Evolutionary conservation across 2,797 vertebrate genomes (phyloP).

Genomic region (Oryzias dopingdopingensis): DNA sequence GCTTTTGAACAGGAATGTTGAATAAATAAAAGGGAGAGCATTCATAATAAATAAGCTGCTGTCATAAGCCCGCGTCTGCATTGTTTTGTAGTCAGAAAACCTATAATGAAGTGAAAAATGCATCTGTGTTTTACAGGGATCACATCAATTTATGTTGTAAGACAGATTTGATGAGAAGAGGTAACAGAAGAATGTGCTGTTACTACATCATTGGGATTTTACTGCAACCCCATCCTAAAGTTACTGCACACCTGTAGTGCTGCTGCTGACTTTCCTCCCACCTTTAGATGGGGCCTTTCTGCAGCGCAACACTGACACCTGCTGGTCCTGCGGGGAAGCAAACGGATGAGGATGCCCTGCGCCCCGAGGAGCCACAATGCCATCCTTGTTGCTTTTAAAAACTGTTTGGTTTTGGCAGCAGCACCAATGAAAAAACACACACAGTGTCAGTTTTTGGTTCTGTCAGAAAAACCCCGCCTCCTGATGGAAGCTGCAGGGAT

Average conservation of each 20-base stretch:
- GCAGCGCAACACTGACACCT: conserved; percentile 67
- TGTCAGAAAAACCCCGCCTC: conserved; percentile 22
- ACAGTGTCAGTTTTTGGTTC: conserved; percentile 8
- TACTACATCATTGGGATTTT: conserved; percentile 28
- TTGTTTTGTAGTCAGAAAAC: conserved; percentile 20
- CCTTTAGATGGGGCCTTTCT: conserved; percentile 8
- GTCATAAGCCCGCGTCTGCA: conserved; percentile 25
- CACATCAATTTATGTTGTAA: conserved; percentile 9
- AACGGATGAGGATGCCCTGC: conserved; percentile 12
- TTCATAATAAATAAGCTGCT: conserved; percentile 54
- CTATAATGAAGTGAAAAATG: conserved; percentile 22
- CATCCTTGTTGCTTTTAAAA: conserved; percentile 28
- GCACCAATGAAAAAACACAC: conserved; percentile 1
- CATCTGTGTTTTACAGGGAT: conserved; percentile 22
- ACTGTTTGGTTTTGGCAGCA: conserved; percentile 30
- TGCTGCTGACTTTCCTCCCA: conserved; percentile 11
- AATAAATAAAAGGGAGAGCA: conserved; percentile 41
- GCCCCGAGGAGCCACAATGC: conserved; percentile 24
- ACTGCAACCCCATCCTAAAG: conserved; percentile 29
- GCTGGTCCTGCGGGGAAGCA: conserved; percentile 45
- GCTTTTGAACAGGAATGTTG: conserved; percentile 36
- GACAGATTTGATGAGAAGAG: conserved; percentile 14
- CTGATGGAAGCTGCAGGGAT: conserved; percentile 11
- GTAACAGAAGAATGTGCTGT: background rate
- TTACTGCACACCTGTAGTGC: conserved; percentile 58